Evolutionary conservation across 2,888 invertebrate species (phyloP), one percentile per base, ranked within the genome.

Genomic region (Netelia fuscicornis): DNA sequence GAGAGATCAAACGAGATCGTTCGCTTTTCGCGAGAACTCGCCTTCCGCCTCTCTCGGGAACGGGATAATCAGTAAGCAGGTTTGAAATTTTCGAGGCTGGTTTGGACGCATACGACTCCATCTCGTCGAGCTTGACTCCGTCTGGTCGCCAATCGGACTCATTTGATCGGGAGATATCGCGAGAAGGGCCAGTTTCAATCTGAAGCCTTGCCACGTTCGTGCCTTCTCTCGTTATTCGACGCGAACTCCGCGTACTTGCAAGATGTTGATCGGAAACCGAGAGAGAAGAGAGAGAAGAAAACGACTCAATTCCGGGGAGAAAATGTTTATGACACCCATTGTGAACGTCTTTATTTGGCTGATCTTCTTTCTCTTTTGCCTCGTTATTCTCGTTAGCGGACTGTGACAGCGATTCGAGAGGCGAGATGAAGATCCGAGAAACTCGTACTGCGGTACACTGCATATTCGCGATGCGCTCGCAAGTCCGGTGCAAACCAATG

Each of bases 341-440:
- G 76, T 77, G 78, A 79, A 87, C 85, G 81, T 87, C 88, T 89
- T 88, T 88, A 88, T 89, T 87, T 83, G 87, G 85, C 65, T 77
- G 86, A 84, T 86, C 84, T 67, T 74, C 44, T 58, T 74, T 67
- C 70, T n/a, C 67, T 75, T 42, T 72, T 71, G 25, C 44, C 78
- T 86, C 85, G 86, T 79, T 79, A 82, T 71, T 82, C 79, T 81
- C 70, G 84, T 84, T 84, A 81, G 44, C 23, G 17, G 64, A 81
- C 74, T 42, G 37, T 58, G 37, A n/a, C 44, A 60, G 25, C 67
- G 9, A 78, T 74, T 30, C 58, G 58, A 48, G 72, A 64, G 56
- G 48, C 17, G 44, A 65, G 30, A 56, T 23, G 20, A 44, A 44
- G 25, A 64, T 81, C 17, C 37, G 23, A 30, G 64, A 70, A 62